Evolutionary conservation across 2,797 vertebrate genomes (phyloP), one percentile per base, ranked within the genome.

Genomic region (Hydrocynus forskahlii): DNA sequence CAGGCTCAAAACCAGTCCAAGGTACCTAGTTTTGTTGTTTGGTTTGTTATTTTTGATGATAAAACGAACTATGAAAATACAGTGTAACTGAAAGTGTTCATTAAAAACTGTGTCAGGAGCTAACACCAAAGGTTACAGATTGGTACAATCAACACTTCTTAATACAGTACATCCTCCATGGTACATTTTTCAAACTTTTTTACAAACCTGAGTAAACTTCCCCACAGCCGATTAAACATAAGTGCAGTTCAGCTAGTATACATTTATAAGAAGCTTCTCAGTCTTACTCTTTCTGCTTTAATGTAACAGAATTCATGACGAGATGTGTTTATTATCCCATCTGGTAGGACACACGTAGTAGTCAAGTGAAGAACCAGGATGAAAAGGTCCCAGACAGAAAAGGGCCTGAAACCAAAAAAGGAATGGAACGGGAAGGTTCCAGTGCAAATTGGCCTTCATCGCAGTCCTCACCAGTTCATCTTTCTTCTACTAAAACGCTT

Each of bases 331-430:
- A 14, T 35, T 17, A 43, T 43, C 38, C 38, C 8, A 43, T 66
- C 21, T 66, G 29, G 1, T 43, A 67, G 64, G 38, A 67, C 19
- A n/a, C 19, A 10, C 3, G 71, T 70, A 0, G 81, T 75, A 7
- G 88, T 86, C 69, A 54, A 2, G 84, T 83, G 85, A 83, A 88
- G 87, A 90, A 83, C 75, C 64, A 87, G 78, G 87, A 89, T 83
- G 70, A 86, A 57, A 77, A 68, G 0, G 74, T 70, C 78, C 76
- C 79, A 0, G 62, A 87, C 10, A 69, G 21, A 2, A 79, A 84
- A n/a, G 76, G 73, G 67, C 72, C 14, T 74, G 77, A 76, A 64
- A 85, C 85, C 0, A 38, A 25, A 0, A 84, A 91, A 19, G 84
- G 85, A 55, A 77, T 72, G 1, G 21, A 19, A 17, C 87, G 76